Percentiles rank a stretch among this genome's conserved stretches.
Evolutionary conservation across 2,888 invertebrate genomes (phyloP).

Genomic region (Endomychus coccineus): DNA sequence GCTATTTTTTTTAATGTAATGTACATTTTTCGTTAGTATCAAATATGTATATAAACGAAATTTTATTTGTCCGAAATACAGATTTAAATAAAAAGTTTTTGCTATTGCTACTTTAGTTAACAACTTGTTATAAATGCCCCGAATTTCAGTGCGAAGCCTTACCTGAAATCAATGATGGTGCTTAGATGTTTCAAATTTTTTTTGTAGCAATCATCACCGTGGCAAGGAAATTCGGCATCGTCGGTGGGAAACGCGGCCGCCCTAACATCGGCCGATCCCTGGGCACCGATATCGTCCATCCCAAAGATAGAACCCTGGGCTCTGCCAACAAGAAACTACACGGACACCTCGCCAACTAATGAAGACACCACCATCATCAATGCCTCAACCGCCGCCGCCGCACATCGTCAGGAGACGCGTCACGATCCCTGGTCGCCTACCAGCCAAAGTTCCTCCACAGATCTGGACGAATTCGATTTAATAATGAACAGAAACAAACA

Average conservation of each 20-base stretch:
- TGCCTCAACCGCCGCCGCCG: too few species aligned
- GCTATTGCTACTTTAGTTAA: too few species aligned
- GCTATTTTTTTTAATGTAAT: too few species aligned
- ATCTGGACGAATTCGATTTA: constrained; percentile 82
- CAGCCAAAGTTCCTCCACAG: constrained; percentile 50
- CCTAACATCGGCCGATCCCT: constrained; percentile 48
- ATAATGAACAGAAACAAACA: constrained; percentile 64
- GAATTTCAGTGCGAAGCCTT: not conserved
- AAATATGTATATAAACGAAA: too few species aligned
- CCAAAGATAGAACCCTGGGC: constrained; percentile 31
- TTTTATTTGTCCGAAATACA: too few species aligned
- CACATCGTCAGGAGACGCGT: constrained; percentile 19
- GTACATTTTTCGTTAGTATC: too few species aligned
- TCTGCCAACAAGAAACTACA: not conserved
- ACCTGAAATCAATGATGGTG: not conserved
- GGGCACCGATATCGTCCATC: constrained; percentile 44
- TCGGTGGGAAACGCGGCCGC: constrained; percentile 18
- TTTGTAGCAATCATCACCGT: constrained; percentile 49
- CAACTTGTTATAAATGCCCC: too few species aligned
- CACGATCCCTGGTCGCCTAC: constrained; percentile 50
- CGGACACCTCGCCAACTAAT: constrained; percentile 5
- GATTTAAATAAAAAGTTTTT: too few species aligned
- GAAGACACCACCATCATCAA: too few species aligned
- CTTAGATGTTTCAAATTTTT: too few species aligned
- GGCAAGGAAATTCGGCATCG: constrained; percentile 51